Percentiles rank a stretch among this genome's conserved stretches.
Evolutionary conservation across 2,888 invertebrate genomes (phyloP).

Genomic region (Volucella zonaria): DNA sequence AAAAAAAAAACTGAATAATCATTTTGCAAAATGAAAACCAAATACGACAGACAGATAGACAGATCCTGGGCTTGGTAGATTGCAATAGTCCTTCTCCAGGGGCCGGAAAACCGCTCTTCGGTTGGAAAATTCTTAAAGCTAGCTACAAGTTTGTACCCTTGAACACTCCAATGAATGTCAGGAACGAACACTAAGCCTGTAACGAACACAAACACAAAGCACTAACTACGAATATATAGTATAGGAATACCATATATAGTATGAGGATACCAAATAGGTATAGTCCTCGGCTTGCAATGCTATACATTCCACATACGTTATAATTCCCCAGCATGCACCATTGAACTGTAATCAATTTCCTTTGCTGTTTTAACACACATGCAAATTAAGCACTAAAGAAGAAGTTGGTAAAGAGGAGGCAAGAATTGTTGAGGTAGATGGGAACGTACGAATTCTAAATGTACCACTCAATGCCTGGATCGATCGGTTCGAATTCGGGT

Average conservation of each 20-base stretch:
- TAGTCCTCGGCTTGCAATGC: too few relatives aligned
- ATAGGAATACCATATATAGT: too few relatives aligned
- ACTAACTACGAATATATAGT: not conserved
- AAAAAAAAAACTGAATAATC: constrained; percentile 37
- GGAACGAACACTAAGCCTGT: not conserved
- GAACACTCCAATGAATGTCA: constrained; percentile 1
- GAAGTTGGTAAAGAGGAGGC: too few relatives aligned
- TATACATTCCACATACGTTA: constrained; percentile 2
- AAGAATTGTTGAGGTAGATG: too few relatives aligned
- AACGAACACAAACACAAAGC: constrained; percentile 31
- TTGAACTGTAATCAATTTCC: constrained; percentile 75
- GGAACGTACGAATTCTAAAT: too few relatives aligned
- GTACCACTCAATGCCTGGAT: not conserved
- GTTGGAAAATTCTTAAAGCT: constrained; percentile 52
- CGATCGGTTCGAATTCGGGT: constrained; percentile 13
- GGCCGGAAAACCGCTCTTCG: not conserved
- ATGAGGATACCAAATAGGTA: too few relatives aligned
- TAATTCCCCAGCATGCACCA: constrained; percentile 73
- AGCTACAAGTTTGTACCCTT: constrained; percentile 49
- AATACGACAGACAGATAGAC: not conserved
- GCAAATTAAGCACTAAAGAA: constrained; percentile 58
- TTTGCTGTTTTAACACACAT: constrained; percentile 36
- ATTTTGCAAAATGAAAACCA: constrained; percentile 57
- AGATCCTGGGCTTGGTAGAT: constrained; percentile 51
- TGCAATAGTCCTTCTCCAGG: constrained; percentile 33